Percentiles rank a stretch among this genome's conserved stretches.
Evolutionary conservation across 2,888 invertebrate species (phyloP).

Genomic region (Matsumyia berberina): DNA sequence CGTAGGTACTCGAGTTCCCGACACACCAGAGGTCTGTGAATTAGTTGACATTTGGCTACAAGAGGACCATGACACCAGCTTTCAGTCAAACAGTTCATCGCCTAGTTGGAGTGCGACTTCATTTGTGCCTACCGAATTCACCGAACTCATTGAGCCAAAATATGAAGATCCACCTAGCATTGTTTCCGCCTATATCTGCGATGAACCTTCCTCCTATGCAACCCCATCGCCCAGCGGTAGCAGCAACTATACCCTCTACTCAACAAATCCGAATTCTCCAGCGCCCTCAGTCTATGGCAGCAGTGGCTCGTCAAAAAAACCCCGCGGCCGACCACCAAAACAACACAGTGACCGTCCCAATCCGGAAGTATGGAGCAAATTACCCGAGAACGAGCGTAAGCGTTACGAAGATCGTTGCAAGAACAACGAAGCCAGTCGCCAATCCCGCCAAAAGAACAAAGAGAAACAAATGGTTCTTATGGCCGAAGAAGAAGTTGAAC

Average conservation of each 20-base stretch:
- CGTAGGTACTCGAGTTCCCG: constrained; percentile 29
- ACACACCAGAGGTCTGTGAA: constrained; percentile 63
- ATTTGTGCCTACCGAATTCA: constrained; percentile 21
- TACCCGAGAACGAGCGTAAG: constrained; percentile 80
- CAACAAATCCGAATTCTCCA: constrained; percentile 65
- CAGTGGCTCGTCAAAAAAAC: constrained; percentile 36
- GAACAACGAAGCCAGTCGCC: constrained; percentile 82
- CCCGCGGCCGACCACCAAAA: constrained; percentile 82
- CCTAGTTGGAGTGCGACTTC: constrained; percentile 31
- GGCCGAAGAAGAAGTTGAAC: constrained; percentile 76
- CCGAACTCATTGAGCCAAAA: constrained; percentile 23
- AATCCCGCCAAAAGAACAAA: constrained; percentile 82
- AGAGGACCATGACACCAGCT: constrained; percentile 24
- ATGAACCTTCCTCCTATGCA: constrained; percentile 45
- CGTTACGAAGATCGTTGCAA: constrained; percentile 80
- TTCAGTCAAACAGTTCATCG: constrained; percentile 38
- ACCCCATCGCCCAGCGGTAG: constrained; percentile 66
- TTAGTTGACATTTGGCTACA: constrained; percentile 44
- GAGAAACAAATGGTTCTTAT: constrained; percentile 79
- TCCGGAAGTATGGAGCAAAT: constrained; percentile 76
- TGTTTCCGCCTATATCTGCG: constrained; percentile 53
- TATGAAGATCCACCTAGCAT: constrained; percentile 64
- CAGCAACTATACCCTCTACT: constrained; percentile 57
- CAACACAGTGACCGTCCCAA: constrained; percentile 82
- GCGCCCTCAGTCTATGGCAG: constrained; percentile 40